phyloP scores from a whole-genome alignment of 1,140 invertebrate species.

The Drosophila lini region DNA sequence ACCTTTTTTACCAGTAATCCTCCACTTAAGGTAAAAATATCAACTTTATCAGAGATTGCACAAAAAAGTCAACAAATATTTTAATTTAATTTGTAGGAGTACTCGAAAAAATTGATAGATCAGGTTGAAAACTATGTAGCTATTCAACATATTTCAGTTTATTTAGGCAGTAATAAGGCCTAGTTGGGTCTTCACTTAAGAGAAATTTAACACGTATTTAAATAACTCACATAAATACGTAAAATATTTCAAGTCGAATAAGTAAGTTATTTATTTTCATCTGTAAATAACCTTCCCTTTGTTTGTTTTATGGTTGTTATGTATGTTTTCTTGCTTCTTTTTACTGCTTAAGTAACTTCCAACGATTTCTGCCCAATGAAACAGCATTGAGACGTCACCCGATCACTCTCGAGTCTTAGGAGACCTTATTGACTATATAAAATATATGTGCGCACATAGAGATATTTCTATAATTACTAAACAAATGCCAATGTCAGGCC shows the following conservation, averaged over 20 bases:
- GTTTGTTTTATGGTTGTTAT: constrained; percentile 19
- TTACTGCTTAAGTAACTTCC: constrained; percentile 18
- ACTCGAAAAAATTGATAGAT: neutral
- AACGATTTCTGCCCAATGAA: constrained; percentile 32
- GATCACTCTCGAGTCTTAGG: constrained; percentile 48
- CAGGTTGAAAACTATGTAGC: neutral
- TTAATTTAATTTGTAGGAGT: constrained; percentile 28
- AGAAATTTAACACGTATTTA: neutral
- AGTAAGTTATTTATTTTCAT: too few species aligned
- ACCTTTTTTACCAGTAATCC: constrained; percentile 63
- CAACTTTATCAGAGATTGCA: constrained; percentile 42
- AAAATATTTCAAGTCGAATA: neutral
- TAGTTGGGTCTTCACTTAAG: neutral
- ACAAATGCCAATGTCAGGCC: constrained; percentile 74
- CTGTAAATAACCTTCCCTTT: neutral
- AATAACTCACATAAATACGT: neutral
- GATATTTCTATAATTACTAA: constrained; percentile 75
- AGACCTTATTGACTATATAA: constrained; percentile 61
- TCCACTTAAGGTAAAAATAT: constrained; percentile 52
- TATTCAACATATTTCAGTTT: neutral
- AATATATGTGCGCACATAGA: constrained; percentile 49
- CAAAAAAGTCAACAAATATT: constrained; percentile 32
- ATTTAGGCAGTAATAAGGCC: neutral
- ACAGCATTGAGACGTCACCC: constrained; percentile 72
- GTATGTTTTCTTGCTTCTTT: constrained; percentile 38